Percentiles rank a stretch among this genome's conserved stretches.
These are phyloP conservation scores for Holothuria scabra DNA, from an alignment of 53 echinoderm and acorn worm species.

Conservation along the genomic window DNA sequence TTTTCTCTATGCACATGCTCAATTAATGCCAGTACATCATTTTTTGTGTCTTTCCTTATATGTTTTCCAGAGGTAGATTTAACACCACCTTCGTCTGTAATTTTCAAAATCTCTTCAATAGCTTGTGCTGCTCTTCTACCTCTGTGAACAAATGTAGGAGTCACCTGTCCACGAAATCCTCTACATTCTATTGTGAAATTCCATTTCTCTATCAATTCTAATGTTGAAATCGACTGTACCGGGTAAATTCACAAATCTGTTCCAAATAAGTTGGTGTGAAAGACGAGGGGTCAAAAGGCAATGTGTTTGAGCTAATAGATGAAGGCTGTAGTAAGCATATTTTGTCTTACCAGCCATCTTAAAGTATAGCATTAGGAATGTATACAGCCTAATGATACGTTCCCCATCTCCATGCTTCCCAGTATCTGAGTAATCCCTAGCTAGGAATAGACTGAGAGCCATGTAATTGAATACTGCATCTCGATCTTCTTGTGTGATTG, in stretches of 20 bases:
- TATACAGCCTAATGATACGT: conserved; percentile 52
- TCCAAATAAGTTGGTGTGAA: conserved; percentile 65
- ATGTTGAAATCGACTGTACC: conserved; percentile 45
- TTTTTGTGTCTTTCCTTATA: conserved; percentile 23
- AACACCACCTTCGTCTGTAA: not conserved
- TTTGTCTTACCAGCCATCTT: conserved; percentile 56
- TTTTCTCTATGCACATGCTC: conserved; percentile 33
- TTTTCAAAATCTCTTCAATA: not conserved
- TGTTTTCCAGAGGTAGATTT: conserved; percentile 38
- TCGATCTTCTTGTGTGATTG: not conserved
- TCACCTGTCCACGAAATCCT: conserved; percentile 51
- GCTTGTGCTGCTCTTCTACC: conserved; percentile 41
- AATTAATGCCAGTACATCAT: conserved; percentile 34
- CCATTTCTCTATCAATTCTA: conserved; percentile 52
- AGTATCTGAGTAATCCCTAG: conserved; percentile 58
- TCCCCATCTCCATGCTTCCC: conserved; percentile 61
- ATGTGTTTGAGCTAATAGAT: conserved; percentile 58
- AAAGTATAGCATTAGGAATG: conserved; percentile 62
- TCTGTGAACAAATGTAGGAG: conserved; percentile 27
- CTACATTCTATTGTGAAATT: conserved; percentile 59
- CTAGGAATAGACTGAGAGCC: conserved; percentile 54
- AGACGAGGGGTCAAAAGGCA: conserved; percentile 60
- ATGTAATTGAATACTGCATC: conserved; percentile 62
- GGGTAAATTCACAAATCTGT: conserved; percentile 64
- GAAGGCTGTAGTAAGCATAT: conserved; percentile 54